These are phyloP conservation scores for Rousettus madagascariensis DNA, from an alignment of 2,797 vertebrate genomes.

Conservation along the genomic window DNA sequence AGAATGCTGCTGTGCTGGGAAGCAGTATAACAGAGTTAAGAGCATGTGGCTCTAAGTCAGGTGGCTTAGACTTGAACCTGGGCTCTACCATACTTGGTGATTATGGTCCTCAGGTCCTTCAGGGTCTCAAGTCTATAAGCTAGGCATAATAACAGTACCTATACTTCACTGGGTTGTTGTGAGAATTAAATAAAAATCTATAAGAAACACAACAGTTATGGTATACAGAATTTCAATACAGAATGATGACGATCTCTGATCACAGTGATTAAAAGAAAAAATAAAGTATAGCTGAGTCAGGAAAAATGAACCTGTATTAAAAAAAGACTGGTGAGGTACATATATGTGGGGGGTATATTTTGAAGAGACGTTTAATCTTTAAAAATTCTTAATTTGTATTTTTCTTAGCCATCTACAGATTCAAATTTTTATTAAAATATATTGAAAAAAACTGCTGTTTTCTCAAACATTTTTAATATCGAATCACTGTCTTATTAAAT, in stretches of 20 bases:
- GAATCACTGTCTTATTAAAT: neutral
- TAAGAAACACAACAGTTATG: neutral
- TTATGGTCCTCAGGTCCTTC: neutral
- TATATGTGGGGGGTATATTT: neutral
- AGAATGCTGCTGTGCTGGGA: neutral
- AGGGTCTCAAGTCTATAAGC: neutral
- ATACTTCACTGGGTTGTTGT: neutral
- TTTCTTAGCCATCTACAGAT: neutral
- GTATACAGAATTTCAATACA: neutral
- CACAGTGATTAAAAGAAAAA: neutral
- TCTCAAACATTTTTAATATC: neutral
- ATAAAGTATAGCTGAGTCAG: neutral
- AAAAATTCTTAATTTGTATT: constrained; percentile 3
- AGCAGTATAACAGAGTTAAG: neutral
- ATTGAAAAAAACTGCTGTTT: constrained; percentile 30
- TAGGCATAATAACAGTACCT: neutral
- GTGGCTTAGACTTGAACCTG: neutral
- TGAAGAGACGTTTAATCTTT: neutral
- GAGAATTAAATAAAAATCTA: neutral
- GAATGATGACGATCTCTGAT: neutral
- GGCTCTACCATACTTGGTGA: neutral
- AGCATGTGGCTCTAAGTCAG: neutral
- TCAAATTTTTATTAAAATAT: constrained; percentile 47
- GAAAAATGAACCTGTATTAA: constrained; percentile 22
- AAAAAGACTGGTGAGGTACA: neutral